Evolutionary conservation across 1,140 invertebrate genomes (phyloP).

Genomic region (Pachyrhynchus sulphureomaculatus): DNA sequence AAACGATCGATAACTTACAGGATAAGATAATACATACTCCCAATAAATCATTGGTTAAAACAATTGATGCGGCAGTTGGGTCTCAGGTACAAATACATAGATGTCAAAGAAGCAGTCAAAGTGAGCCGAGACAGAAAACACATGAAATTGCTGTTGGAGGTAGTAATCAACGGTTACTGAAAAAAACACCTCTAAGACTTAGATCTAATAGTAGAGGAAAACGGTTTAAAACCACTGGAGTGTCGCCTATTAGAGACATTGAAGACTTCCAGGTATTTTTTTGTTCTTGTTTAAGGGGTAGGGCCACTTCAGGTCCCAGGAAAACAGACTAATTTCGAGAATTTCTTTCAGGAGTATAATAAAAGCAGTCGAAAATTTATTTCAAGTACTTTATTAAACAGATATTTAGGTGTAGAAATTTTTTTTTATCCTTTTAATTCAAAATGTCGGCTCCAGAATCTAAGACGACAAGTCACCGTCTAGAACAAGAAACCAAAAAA

Average conservation of each 20-base stretch:
- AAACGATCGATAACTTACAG: not conserved
- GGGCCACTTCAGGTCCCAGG: too few relatives aligned
- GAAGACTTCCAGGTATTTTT: constrained; percentile 9
- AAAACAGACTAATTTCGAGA: too few relatives aligned
- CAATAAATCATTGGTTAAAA: not conserved
- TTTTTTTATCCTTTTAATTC: too few relatives aligned
- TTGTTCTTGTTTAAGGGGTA: too few relatives aligned
- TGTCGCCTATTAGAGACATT: constrained; percentile 10
- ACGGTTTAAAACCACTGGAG: not conserved
- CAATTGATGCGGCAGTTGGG: constrained; percentile 1
- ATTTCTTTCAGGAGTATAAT: too few relatives aligned
- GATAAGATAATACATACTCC: not conserved
- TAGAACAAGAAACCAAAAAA: too few relatives aligned
- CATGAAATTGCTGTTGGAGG: not conserved
- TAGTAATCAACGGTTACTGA: not conserved
- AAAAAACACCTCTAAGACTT: not conserved
- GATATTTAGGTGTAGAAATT: too few relatives aligned
- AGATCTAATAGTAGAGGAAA: not conserved
- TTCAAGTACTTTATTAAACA: too few relatives aligned
- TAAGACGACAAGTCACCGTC: too few relatives aligned
- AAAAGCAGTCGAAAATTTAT: too few relatives aligned
- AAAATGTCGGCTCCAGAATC: too few relatives aligned
- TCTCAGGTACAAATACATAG: not conserved
- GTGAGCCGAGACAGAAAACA: not conserved
- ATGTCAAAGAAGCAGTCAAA: not conserved